A percentile compares a stretch with the other conserved stretches of the same genome.
Conservation (phyloP, 1,140 invertebrate genomes). For the Spodoptera litura region DNA sequence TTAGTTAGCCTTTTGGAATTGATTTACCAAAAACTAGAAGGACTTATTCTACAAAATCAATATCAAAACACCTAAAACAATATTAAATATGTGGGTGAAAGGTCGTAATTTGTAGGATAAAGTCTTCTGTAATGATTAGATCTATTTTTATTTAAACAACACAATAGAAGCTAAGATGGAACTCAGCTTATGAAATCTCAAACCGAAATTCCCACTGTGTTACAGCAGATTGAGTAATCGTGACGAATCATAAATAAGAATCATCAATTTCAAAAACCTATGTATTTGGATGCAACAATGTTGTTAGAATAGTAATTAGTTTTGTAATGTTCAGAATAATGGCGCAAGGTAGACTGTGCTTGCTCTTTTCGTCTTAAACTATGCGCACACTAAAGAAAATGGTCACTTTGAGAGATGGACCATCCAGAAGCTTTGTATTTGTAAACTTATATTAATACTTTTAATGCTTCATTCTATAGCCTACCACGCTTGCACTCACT, state of each 20-base stretch:
- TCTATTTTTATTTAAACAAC: no score
- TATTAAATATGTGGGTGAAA: no score
- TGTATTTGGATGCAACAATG: constrained; percentile 24
- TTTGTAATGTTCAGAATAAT: not conserved
- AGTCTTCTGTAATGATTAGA: no score
- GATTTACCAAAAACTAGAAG: no score
- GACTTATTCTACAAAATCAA: no score
- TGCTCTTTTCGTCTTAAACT: constrained; percentile 17
- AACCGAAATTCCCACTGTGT: constrained; percentile 16
- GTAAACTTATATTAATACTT: not conserved
- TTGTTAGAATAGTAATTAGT: constrained; percentile 22
- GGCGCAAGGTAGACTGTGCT: constrained; percentile 20
- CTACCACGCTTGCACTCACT: no score
- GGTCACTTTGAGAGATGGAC: not conserved
- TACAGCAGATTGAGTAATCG: constrained; percentile 17
- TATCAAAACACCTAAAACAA: no score
- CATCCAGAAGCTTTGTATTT: not conserved
- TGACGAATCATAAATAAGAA: constrained; percentile 23
- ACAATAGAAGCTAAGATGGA: constrained; percentile 6
- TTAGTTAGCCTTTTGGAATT: not conserved
- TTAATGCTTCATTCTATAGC: no score
- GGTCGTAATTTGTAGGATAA: no score
- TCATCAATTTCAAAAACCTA: constrained; percentile 19
- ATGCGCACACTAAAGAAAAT: not conserved
- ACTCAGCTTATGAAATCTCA: constrained; percentile 16